Percentiles rank a stretch among this genome's conserved stretches.
phyloP scores from a whole-genome alignment of 2,113 vertebrate genomes.

The Camelus bactrianus region DNA sequence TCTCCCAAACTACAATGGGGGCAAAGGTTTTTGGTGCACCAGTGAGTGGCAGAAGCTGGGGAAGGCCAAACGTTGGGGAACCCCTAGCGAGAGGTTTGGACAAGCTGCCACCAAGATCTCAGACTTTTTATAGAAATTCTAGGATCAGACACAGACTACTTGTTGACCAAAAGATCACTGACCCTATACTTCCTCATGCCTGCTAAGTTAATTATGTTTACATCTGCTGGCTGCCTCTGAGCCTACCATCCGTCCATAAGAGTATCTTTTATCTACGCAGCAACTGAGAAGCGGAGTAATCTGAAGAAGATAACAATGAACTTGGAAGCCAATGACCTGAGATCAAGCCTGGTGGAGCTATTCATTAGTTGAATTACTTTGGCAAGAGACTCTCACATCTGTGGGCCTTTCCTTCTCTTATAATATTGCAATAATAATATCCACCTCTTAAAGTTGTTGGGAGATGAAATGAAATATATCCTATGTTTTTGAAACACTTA shows the following conservation, averaged over 20 bases:
- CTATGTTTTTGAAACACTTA: background rate
- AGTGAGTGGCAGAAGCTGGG: background rate
- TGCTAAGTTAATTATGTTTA: background rate
- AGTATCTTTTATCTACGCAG: background rate
- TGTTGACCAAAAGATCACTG: background rate
- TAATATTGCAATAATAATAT: background rate
- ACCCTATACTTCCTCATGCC: background rate
- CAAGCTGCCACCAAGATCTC: background rate
- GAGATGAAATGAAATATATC: background rate
- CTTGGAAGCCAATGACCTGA: background rate
- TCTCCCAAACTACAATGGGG: background rate
- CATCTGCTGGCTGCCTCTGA: background rate
- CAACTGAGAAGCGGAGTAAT: background rate
- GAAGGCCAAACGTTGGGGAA: background rate
- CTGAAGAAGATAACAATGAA: conserved; percentile 1
- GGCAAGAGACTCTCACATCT: background rate
- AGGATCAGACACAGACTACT: background rate
- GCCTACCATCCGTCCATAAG: background rate
- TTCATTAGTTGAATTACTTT: conserved; percentile 4
- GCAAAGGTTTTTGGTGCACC: background rate
- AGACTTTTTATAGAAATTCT: background rate
- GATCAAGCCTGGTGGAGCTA: background rate
- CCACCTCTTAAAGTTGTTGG: background rate
- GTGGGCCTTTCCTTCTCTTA: background rate
- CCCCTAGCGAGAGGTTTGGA: background rate